Evolutionary conservation across 2,113 vertebrate species (phyloP).

Genomic region (Sceloporus undulatus): DNA sequence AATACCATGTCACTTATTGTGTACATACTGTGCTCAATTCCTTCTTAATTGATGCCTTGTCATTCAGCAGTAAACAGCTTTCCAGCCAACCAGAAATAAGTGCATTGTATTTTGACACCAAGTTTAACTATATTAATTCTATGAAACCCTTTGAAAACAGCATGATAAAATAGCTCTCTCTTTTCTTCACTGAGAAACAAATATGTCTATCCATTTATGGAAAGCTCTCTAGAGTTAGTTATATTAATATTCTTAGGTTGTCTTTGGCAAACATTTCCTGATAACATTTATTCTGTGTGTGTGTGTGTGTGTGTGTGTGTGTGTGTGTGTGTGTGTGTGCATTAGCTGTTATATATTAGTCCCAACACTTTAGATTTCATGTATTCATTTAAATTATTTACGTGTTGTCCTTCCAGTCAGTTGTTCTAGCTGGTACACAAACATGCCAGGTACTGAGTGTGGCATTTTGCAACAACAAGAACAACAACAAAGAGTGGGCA

Average conservation of each 20-base stretch:
- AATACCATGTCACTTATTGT: not conserved
- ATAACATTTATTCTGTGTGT: no score
- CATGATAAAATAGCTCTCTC: not conserved
- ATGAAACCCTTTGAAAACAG: not conserved
- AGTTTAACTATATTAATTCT: not conserved
- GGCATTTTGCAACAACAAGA: not conserved
- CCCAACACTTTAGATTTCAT: not conserved
- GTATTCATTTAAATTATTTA: not conserved
- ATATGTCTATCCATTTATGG: not conserved
- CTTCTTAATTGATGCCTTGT: not conserved
- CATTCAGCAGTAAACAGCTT: not conserved
- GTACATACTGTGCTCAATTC: not conserved
- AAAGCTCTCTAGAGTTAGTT: not conserved
- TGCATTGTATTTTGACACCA: not conserved
- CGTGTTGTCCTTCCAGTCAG: not conserved
- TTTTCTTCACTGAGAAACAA: slow-evolving; percentile 8
- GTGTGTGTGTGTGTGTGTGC: not conserved
- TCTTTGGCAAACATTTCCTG: not conserved
- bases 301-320: not conserved
- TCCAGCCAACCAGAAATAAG: not conserved
- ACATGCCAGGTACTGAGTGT: not conserved
- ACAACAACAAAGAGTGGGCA: not conserved
- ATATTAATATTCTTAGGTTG: not conserved
- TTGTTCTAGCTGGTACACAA: not conserved
- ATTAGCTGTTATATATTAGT: not conserved